phyloP scores from a whole-genome alignment of 2,888 invertebrate species.

The Platynereis dumerilii region DNA sequence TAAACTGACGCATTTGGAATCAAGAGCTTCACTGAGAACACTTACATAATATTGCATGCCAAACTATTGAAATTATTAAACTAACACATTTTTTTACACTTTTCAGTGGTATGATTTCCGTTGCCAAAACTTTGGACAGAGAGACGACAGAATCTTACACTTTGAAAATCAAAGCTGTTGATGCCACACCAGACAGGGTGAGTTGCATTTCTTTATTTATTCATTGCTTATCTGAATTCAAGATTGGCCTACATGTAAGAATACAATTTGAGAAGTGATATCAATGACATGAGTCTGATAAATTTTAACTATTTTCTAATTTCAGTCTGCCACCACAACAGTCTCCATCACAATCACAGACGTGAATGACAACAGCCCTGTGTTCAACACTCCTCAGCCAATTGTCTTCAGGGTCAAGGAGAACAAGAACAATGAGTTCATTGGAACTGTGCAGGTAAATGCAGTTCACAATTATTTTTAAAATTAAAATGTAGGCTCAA shows the following conservation, averaged over 20 bases:
- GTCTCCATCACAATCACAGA: conserved; percentile 44
- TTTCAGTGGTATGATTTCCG: conserved; percentile 60
- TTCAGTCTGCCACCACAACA: conserved; percentile 42
- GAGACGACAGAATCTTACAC: conserved; percentile 77
- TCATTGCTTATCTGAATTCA: too few relatives aligned
- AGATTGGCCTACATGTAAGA: too few relatives aligned
- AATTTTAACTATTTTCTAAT: conserved; percentile 4
- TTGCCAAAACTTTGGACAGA: conserved; percentile 76
- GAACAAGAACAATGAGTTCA: conserved; percentile 29
- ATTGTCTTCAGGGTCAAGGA: conserved; percentile 43
- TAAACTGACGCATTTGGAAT: not conserved
- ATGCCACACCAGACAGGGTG: conserved; percentile 24
- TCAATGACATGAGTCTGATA: too few relatives aligned
- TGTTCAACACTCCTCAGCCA: conserved; percentile 11
- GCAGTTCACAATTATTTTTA: conserved; percentile 12
- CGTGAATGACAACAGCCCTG: conserved; percentile 50
- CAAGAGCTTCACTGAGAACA: not conserved
- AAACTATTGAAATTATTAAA: too few relatives aligned
- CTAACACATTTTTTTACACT: too few relatives aligned
- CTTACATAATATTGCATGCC: not conserved
- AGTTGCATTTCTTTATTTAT: not conserved
- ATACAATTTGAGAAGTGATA: too few relatives aligned
- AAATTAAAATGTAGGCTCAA: too few relatives aligned
- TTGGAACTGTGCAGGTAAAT: conserved; percentile 44
- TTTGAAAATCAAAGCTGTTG: conserved; percentile 28